Conservation (phyloP, 2,888 invertebrate genomes). For the Dicycla oo region DNA sequence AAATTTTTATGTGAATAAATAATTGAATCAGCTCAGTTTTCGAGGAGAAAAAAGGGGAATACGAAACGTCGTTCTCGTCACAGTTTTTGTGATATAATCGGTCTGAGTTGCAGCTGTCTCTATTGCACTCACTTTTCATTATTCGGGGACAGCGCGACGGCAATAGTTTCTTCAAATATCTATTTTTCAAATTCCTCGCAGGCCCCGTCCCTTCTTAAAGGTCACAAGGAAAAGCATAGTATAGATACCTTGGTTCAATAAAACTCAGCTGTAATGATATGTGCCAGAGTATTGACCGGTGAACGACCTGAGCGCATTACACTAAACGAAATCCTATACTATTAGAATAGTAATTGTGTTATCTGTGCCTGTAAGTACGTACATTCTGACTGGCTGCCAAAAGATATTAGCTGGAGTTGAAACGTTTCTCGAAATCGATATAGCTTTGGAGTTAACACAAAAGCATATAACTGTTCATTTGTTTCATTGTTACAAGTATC, state of each 20-base stretch:
- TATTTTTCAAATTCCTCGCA: no score
- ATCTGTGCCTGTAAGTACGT: conserved; percentile 11
- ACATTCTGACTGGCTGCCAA: conserved; percentile 43
- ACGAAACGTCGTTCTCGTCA: no score
- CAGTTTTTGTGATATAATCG: no score
- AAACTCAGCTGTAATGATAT: neutral
- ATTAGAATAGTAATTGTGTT: conserved; percentile 34
- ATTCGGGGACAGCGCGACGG: no score
- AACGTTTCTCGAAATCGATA: conserved; percentile 18
- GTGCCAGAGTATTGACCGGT: conserved; percentile 25
- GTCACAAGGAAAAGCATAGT: neutral
- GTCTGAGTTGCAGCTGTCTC: no score
- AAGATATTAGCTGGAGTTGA: conserved; percentile 29
- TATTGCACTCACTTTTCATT: no score
- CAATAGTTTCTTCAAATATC: no score
- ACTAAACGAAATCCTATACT: conserved; percentile 35
- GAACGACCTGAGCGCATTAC: conserved; percentile 37
- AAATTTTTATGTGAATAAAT: no score
- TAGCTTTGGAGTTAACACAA: neutral
- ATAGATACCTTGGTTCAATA: neutral
- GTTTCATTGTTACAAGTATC: neutral
- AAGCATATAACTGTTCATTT: neutral
- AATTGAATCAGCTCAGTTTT: no score
- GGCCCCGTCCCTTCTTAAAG: no score
- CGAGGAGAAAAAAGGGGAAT: no score